Base-by-base conservation (phyloP, 2,888 invertebrate genomes). In the Baronia brevicornis region DNA sequence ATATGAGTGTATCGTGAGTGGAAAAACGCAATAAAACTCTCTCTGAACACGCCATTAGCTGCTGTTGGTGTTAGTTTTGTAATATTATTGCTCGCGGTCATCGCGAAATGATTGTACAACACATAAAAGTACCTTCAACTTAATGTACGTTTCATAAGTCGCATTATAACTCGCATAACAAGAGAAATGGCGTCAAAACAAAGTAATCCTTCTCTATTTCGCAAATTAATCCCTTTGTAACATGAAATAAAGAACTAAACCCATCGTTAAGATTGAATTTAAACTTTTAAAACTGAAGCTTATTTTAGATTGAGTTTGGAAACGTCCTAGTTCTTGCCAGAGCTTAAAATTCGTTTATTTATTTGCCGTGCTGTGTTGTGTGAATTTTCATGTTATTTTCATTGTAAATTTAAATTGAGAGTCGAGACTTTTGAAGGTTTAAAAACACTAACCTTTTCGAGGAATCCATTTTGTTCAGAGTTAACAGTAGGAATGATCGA, bases 1-100 rank as follows among this genome's bases (percentile, higher is more conserved):
- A 39, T 44, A 33, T 29, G 41, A 39, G 39, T 41, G 37, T 39
- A 39, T 46, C 43, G 46, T 43, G 39, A 41, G 41, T 39, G 43
- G 41, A 39, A 45, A 43, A 43, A 46, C 44, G 40, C 37, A 46
- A 46, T 46, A 45, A 45, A 45, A 43, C 40, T 44, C 43, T 36
- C 35, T 31, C 41, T 30, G 38, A 34, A 45, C 42, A 38, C 34
- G 34, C 41, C 43, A 41, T 48, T 44, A 41, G 38, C 38, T 38
- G 27, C 41, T 42, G 43, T 39, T 21, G 35, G 20, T 19, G 25
- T 24, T 28, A 12, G 19, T 25, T 24, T 29, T 7, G 11, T 29
- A 12, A 20, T 34, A 28, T 23, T 25, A 13, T 33, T 22, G 11
- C 22, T 4, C 14, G 4, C 19, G 6, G 7, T 7, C 14, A 11